phyloP scores from a whole-genome alignment of 1,140 invertebrate genomes.

The Oncopodura yosiiana region DNA sequence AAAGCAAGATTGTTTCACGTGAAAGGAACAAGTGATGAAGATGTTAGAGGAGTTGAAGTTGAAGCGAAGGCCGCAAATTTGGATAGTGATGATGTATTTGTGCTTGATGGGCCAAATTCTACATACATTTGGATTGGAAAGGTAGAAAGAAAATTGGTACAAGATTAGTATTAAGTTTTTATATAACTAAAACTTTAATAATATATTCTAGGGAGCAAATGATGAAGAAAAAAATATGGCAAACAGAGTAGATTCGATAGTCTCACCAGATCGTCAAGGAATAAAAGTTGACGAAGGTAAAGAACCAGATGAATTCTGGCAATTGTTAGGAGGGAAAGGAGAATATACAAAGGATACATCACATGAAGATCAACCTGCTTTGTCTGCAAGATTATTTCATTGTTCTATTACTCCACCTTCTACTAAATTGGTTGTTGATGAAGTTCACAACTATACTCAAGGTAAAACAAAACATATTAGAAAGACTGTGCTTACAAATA shows the following conservation, averaged over 20 bases:
- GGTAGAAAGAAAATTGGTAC: constrained; percentile 39
- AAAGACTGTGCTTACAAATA: background rate
- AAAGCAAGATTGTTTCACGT: constrained; percentile 52
- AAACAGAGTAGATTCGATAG: constrained; percentile 43
- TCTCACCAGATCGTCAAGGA: constrained; percentile 47
- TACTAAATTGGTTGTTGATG: constrained; percentile 55
- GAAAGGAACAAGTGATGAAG: constrained; percentile 48
- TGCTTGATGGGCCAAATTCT: constrained; percentile 49
- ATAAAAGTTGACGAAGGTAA: constrained; percentile 54
- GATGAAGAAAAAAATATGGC: constrained; percentile 56
- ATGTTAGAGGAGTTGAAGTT: constrained; percentile 56
- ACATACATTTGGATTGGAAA: constrained; percentile 60
- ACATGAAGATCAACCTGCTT: constrained; percentile 38
- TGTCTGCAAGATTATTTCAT: constrained; percentile 53
- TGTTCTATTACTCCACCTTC: constrained; percentile 47
- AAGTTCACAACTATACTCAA: constrained; percentile 54
- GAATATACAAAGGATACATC: constrained; percentile 46
- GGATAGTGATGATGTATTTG: constrained; percentile 60
- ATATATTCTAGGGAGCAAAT: constrained; percentile 47
- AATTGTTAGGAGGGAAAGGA: constrained; percentile 54
- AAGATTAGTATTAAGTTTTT: background rate
- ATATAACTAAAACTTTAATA: background rate
- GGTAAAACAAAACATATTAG: constrained; percentile 38
- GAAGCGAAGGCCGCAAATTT: constrained; percentile 49
- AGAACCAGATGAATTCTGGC: constrained; percentile 66